These are phyloP conservation scores for Telmatherina bonti DNA, from an alignment of 2,797 vertebrate species.

Conservation along the genomic window DNA sequence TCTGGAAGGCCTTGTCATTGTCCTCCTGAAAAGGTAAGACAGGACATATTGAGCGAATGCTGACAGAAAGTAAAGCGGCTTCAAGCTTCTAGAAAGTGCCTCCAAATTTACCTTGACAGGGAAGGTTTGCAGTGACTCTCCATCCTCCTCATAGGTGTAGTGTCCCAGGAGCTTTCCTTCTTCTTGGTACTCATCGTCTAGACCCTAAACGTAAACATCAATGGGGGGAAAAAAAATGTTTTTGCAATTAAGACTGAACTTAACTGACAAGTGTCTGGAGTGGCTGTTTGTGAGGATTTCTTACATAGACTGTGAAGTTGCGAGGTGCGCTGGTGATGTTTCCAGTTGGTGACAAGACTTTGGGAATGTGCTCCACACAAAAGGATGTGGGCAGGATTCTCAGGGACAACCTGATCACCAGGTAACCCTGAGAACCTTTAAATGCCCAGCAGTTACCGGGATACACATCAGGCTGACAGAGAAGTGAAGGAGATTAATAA, in stretches of 20 bases:
- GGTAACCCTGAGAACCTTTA: conserved; percentile 93
- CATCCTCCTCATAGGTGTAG: conserved; percentile 90
- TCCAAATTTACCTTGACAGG: conserved; percentile 82
- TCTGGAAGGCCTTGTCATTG: conserved; percentile 87
- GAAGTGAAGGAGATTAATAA: background rate
- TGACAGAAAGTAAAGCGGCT: background rate
- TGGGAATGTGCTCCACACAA: conserved; percentile 93
- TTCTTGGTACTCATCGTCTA: conserved; percentile 93
- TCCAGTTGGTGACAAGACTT: conserved; percentile 90
- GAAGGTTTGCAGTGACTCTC: conserved; percentile 92
- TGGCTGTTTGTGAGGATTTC: conserved; percentile 37
- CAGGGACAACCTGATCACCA: conserved; percentile 92
- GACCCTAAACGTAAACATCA: conserved; percentile 81
- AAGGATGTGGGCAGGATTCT: conserved; percentile 88
- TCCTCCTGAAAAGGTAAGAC: conserved; percentile 80
- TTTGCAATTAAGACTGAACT: background rate
- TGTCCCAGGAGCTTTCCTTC: conserved; percentile 89
- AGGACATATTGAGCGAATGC: conserved; percentile 3
- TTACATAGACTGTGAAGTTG: conserved; percentile 92
- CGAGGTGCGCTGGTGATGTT: conserved; percentile 93
- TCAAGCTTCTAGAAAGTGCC: background rate
- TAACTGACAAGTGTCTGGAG: background rate
- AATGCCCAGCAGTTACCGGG: conserved; percentile 99
- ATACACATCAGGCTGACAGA: conserved; percentile 90
- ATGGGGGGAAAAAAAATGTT: background rate